Base-by-base conservation (phyloP, 2,888 invertebrate genomes). In the Stenotaenia linearis region DNA sequence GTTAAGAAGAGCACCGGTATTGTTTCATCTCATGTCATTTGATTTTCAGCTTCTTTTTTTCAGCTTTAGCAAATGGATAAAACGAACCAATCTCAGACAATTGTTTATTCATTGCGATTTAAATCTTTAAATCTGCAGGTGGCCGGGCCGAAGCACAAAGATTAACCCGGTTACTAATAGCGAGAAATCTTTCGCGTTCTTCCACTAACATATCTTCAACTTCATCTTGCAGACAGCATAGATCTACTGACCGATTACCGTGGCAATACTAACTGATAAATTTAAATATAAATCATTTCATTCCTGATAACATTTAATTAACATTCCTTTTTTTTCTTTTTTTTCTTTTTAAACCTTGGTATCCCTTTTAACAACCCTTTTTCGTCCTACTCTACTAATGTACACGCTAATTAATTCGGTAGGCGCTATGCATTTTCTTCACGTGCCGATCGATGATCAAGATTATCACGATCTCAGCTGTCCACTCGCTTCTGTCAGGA, bases 61-160 rank as follows among this genome's bases (percentile, higher is more conserved):
- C 21, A 74, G 28, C 18, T 74, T 74, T 30, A 25, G 18, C 7
- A 50, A 50, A 50, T 50, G 50, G 50, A 50, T 50, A 32, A 32
- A 32, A 32, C n/a, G 28, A 69, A 69, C 69, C 69, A 69, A 69
- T 28, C 6, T 23, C 21, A 74, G 30, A 30, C 69, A 15, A 69
- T 18, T 25, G 75, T 18, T 35, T 76, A 32, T 50, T 50, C 50
- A 50, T 50, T 50, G n/a, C 18, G 18, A 18, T 50, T 50, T 50
- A 2, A 3, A n/a, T 18, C 0, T 50, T 7, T 21, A 9, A 7
- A 9, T 40, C n/a, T 15, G 0, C 80, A 82, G 82, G 82, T 80
- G 81, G 82, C 80, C 81, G 83, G 79, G 82, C 82, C 80, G 82
- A 82, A 81, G 83, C 82, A 78, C 80, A 82, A 78, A 82, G 80